Conservation (phyloP, 2,113 vertebrate species). For the Hemiprocne comata region DNA sequence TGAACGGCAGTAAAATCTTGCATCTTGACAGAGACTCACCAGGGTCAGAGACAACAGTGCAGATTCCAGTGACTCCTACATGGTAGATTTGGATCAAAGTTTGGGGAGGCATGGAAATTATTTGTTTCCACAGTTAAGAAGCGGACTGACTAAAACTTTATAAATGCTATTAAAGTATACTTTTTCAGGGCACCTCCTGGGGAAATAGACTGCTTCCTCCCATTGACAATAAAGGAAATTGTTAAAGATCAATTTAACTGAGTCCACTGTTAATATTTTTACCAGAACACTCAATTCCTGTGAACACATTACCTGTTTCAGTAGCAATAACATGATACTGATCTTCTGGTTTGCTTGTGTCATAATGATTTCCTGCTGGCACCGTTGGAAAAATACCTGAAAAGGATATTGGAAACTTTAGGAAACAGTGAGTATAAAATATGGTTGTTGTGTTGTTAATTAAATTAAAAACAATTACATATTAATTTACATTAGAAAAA, state of each 20-base stretch:
- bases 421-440: background rate
- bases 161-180: background rate
- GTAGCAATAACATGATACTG: conserved; percentile 78
- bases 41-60: background rate
- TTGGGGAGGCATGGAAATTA: background rate
- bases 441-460: background rate
- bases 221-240: background rate
- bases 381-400: conserved; percentile 77
- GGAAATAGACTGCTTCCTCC: background rate
- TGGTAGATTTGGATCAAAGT: background rate
- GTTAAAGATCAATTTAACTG: background rate
- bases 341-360: conserved; percentile 78
- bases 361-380: conserved; percentile 73
- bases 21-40: background rate
- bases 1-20: background rate
- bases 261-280: conserved; percentile 7
- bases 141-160: background rate
- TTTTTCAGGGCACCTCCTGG: background rate
- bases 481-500: background rate
- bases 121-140: background rate
- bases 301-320: conserved; percentile 77
- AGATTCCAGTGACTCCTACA: background rate
- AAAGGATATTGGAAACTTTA: conserved; percentile 24
- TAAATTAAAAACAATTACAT: background rate
- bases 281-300: background rate